Evolutionary conservation across 1,140 invertebrate species (phyloP).

Genomic region (Caenorhabditis tropicalis): DNA sequence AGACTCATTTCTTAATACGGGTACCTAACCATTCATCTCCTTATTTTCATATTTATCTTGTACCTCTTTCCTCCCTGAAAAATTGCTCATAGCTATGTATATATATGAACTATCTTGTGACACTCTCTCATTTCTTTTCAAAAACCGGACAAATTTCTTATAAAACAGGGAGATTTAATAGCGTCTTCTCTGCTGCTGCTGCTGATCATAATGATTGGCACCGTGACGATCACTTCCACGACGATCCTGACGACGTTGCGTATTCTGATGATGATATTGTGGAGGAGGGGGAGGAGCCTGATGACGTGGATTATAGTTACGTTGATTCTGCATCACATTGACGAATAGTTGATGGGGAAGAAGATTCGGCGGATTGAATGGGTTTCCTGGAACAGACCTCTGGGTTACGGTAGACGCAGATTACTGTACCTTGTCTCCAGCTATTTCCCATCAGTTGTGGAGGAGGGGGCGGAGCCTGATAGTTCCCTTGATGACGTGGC

Average conservation of each 20-base stretch:
- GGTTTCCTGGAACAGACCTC: not conserved
- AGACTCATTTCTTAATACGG: not conserved
- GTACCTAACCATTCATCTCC: not conserved
- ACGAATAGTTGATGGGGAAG: slow-evolving; percentile 16
- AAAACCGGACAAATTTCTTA: no score
- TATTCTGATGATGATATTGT: not conserved
- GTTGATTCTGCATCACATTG: not conserved
- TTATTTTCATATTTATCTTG: not conserved
- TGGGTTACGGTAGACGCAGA: not conserved
- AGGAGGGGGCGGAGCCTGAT: not conserved
- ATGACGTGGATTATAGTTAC: no score
- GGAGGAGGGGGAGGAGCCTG: not conserved
- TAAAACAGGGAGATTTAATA: no score
- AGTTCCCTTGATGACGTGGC: not conserved
- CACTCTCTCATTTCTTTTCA: no score
- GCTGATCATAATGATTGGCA: not conserved
- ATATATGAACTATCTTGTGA: not conserved
- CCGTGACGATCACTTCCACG: not conserved
- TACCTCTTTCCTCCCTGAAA: not conserved
- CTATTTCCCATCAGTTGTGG: not conserved
- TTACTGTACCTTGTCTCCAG: not conserved
- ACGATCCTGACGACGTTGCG: not conserved
- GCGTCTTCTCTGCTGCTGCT: no score
- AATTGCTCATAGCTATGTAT: not conserved
- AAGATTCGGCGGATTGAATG: not conserved